A percentile compares a stretch with the other conserved stretches of the same genome.
These are phyloP conservation scores for Calyptomena viridis DNA, from an alignment of 2,113 vertebrate species.

Conservation along the genomic window DNA sequence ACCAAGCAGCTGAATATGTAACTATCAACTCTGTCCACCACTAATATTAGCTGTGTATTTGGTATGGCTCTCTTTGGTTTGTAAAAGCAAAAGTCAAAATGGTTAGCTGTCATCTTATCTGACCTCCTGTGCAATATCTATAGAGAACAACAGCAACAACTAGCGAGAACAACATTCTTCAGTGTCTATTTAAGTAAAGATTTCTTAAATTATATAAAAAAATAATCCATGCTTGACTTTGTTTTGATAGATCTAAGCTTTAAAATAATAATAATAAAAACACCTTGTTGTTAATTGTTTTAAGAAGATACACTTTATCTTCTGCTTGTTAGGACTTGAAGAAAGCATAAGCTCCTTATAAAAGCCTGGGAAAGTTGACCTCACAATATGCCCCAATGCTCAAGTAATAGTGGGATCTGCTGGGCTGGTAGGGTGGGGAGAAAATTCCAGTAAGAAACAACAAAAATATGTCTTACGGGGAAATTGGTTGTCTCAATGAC, in stretches of 20 bases:
- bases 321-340: background rate
- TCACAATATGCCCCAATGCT: slow-evolving; percentile 19
- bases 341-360: background rate
- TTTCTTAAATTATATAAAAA: background rate
- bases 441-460: slow-evolving; percentile 29
- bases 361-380: slow-evolving; percentile 47
- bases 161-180: background rate
- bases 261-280: background rate
- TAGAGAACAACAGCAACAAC: background rate
- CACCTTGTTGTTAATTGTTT: background rate
- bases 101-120: background rate
- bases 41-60: background rate
- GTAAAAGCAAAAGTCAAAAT: background rate
- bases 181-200: background rate
- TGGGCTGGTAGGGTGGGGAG: background rate
- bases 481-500: background rate
- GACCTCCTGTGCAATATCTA: background rate
- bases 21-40: background rate
- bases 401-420: background rate
- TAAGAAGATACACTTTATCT: slow-evolving; percentile 5
- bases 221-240: background rate
- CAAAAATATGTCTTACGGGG: background rate
- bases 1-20: background rate
- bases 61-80: background rate
- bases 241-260: background rate